Percentiles rank a stretch among this genome's conserved stretches.
Conservation (phyloP, 2,888 invertebrate species). For the Alitta virens region DNA sequence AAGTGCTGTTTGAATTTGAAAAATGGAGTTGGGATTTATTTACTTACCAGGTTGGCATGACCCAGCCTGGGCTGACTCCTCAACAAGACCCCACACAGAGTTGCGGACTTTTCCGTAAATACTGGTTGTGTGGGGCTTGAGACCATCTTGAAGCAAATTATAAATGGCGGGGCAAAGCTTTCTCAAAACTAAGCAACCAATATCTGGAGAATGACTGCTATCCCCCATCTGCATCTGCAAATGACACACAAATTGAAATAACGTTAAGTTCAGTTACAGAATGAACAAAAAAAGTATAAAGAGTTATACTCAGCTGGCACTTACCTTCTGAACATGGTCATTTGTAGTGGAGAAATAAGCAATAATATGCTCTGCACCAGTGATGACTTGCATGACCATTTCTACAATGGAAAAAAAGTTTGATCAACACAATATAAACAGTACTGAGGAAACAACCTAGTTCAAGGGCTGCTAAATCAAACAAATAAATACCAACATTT, state of each 20-base stretch:
- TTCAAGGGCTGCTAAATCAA: too few species aligned
- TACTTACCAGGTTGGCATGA: conserved; percentile 55
- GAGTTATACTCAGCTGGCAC: too few species aligned
- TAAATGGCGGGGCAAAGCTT: conserved; percentile 79
- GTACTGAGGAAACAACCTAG: too few species aligned
- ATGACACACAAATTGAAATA: background rate
- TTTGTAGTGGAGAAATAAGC: conserved; percentile 69
- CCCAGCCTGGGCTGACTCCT: conserved; percentile 72
- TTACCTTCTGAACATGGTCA: conserved; percentile 66
- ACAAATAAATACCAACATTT: too few species aligned
- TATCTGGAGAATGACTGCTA: conserved; percentile 43
- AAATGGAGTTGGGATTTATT: background rate
- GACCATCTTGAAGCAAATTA: conserved; percentile 79
- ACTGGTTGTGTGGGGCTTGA: conserved; percentile 77
- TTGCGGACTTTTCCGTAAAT: conserved; percentile 83
- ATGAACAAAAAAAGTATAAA: too few species aligned
- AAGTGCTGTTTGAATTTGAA: too few species aligned
- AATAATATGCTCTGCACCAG: conserved; percentile 73
- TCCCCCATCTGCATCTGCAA: conserved; percentile 47
- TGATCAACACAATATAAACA: too few species aligned
- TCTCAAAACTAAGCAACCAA: conserved; percentile 68
- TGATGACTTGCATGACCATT: conserved; percentile 71
- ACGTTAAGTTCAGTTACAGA: background rate
- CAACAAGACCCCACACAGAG: conserved; percentile 86
- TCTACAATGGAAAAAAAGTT: conserved; percentile 58